Evolutionary conservation across 2,113 vertebrate genomes (phyloP).

Genomic region (Aptenodytes forsteri): DNA sequence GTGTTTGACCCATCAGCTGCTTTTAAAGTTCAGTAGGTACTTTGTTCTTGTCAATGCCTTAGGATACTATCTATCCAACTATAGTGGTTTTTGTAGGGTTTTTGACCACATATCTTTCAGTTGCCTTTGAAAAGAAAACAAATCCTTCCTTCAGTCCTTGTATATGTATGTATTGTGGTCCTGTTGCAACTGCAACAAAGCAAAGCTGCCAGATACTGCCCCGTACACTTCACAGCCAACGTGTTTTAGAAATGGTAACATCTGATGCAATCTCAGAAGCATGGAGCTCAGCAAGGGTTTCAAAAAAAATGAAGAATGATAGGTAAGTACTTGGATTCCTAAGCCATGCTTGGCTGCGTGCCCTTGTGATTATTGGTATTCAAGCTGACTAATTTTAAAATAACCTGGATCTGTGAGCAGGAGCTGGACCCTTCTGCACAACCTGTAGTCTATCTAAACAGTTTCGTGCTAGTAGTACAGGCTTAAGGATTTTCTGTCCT

Average conservation of each 20-base stretch:
- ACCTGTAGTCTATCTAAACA: background rate
- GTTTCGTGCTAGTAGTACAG: background rate
- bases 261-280: background rate
- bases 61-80: background rate
- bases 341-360: background rate
- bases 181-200: background rate
- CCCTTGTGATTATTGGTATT: background rate
- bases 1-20: background rate
- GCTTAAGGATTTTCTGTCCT: background rate
- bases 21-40: background rate
- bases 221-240: background rate
- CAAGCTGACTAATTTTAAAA: background rate
- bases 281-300: background rate
- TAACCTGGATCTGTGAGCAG: background rate
- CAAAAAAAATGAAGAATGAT: background rate
- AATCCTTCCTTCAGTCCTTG: background rate
- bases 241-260: background rate
- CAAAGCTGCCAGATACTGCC: background rate
- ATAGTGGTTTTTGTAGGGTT: background rate
- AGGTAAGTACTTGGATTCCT: background rate
- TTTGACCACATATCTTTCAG: background rate
- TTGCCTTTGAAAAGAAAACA: background rate
- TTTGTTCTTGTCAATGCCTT: background rate
- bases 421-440: background rate
- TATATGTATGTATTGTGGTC: background rate